phyloP scores from a whole-genome alignment of 1,140 invertebrate species.

The Diorhabda sublineata region DNA sequence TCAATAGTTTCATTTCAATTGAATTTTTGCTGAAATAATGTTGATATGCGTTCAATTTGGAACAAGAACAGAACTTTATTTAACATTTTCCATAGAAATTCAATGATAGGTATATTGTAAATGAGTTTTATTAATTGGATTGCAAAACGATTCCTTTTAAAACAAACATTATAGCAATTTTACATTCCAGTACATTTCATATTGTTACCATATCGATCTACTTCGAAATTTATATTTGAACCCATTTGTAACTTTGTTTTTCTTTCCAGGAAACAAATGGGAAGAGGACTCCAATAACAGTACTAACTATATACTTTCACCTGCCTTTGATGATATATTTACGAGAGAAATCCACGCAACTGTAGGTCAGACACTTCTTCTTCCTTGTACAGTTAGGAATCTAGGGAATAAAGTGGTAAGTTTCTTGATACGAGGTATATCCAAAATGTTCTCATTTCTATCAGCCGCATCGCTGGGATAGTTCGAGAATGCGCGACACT shows the following conservation, averaged over 20 bases:
- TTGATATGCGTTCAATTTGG: no score
- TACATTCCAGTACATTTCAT: background rate
- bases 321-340: conserved; percentile 36
- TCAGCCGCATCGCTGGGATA: no score
- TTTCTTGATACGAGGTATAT: conserved; percentile 18
- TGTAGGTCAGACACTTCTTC: conserved; percentile 55
- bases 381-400: conserved; percentile 59
- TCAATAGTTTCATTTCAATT: no score
- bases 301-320: conserved; percentile 13
- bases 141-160: no score
- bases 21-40: no score
- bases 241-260: conserved; percentile 17
- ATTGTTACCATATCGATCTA: background rate
- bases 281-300: background rate
- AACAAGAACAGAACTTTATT: no score
- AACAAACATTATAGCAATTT: no score
- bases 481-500: no score
- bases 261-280: conserved; percentile 27
- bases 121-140: no score
- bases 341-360: conserved; percentile 36
- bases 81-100: no score
- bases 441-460: no score
- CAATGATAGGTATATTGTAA: no score
- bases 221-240: background rate
- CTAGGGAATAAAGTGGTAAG: conserved; percentile 59